Percentiles rank a stretch among this genome's conserved stretches.
Evolutionary conservation across 2,113 vertebrate species (phyloP).

Genomic region (Neofelis nebulosa): DNA sequence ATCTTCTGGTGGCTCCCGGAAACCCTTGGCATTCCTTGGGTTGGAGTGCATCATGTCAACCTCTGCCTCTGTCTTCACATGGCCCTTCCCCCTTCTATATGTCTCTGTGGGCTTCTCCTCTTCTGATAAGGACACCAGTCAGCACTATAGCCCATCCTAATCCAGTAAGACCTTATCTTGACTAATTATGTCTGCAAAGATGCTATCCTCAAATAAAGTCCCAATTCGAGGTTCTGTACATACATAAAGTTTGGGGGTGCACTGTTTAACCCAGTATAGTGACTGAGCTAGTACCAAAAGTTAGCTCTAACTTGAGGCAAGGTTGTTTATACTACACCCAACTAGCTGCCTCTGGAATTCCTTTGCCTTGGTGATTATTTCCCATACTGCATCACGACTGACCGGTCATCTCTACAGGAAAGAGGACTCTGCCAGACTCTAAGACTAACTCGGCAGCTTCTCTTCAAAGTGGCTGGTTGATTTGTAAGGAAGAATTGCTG

Average conservation of each 20-base stretch:
- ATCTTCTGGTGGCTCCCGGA: neutral
- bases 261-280: neutral
- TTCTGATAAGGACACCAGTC: neutral
- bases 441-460: neutral
- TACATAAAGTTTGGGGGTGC: neutral
- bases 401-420: neutral
- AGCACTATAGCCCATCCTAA: neutral
- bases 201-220: neutral
- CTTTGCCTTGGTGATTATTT: neutral
- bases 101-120: neutral
- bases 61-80: neutral
- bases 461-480: neutral
- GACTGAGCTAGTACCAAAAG: neutral
- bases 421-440: neutral
- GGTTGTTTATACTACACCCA: neutral
- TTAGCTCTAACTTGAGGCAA: neutral
- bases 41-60: accelerated
- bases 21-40: too few species aligned
- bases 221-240: neutral
- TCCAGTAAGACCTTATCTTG: neutral
- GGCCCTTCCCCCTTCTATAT: too few species aligned
- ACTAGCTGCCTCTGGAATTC: neutral
- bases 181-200: neutral
- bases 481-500: neutral
- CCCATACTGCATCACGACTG: neutral